A percentile compares a stretch with the other conserved stretches of the same genome.
These are phyloP conservation scores for Eristalis tenax DNA, from an alignment of 2,888 invertebrate genomes.

Conservation along the genomic window DNA sequence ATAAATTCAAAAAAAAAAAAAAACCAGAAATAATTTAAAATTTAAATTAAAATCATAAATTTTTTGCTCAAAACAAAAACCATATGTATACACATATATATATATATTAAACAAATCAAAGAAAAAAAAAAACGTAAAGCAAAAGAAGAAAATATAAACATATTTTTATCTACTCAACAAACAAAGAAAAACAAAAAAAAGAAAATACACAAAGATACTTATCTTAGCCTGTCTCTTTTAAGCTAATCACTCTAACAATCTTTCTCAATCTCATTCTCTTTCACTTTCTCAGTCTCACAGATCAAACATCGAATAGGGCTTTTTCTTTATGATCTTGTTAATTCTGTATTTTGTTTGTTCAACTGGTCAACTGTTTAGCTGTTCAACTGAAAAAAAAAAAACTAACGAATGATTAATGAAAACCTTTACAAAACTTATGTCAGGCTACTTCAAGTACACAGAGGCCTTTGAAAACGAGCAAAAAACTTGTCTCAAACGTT, in stretches of 20 bases:
- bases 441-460: no score
- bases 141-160: slow-evolving; percentile 6
- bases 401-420: no score
- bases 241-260: background rate
- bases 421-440: no score
- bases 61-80: slow-evolving; percentile 33
- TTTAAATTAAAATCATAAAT: slow-evolving; percentile 7
- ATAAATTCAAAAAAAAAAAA: slow-evolving; percentile 7
- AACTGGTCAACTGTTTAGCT: no score
- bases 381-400: no score
- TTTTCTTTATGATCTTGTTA: background rate
- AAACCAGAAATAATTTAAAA: slow-evolving; percentile 1
- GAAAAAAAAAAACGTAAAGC: background rate
- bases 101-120: slow-evolving; percentile 9
- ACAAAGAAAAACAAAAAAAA: slow-evolving; percentile 1
- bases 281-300: background rate
- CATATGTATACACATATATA: background rate
- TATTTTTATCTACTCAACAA: slow-evolving; percentile 28
- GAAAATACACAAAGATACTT: background rate
- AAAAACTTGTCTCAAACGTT: no score
- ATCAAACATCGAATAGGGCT: slow-evolving; percentile 25
- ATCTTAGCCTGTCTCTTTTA: slow-evolving; percentile 7
- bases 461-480: no score
- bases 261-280: background rate
- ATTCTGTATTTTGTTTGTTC: background rate